These are phyloP conservation scores for Heliconius congener DNA, from an alignment of 1,140 invertebrate species.

Conservation along the genomic window DNA sequence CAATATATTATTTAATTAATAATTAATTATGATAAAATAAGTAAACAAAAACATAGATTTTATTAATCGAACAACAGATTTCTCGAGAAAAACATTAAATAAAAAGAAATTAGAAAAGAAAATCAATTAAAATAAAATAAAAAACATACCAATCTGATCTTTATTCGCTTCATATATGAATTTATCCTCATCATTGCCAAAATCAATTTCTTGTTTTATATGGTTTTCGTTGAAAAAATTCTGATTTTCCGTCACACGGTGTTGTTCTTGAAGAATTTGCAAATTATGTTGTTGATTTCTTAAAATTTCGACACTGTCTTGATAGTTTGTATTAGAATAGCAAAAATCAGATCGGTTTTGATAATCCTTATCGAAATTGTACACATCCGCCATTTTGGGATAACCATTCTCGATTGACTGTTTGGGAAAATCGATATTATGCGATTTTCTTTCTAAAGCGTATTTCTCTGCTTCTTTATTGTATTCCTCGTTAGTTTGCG, in stretches of 20 bases:
- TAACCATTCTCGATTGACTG: conserved; percentile 44
- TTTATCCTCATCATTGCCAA: conserved; percentile 63
- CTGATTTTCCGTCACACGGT: conserved; percentile 64
- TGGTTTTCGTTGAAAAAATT: conserved; percentile 72
- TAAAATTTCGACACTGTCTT: conserved; percentile 60
- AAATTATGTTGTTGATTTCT: conserved; percentile 71
- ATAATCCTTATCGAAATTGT: conserved; percentile 47
- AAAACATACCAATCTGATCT: conserved; percentile 50
- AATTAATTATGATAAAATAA: too few species aligned
- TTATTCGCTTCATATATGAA: conserved; percentile 62
- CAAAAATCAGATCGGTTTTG: conserved; percentile 37
- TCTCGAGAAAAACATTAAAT: not conserved
- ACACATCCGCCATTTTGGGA: conserved; percentile 53
- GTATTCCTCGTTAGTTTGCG: conserved; percentile 71
- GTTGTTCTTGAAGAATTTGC: conserved; percentile 62
- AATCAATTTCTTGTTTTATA: conserved; percentile 73
- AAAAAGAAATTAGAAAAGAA: not conserved
- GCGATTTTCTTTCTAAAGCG: conserved; percentile 62
- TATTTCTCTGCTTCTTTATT: conserved; percentile 74
- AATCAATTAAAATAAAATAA: not conserved
- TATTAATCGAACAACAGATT: not conserved
- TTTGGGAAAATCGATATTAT: conserved; percentile 57
- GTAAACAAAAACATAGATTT: not conserved
- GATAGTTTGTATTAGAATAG: conserved; percentile 48
- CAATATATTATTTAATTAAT: too few species aligned